Evolutionary conservation across 2,797 vertebrate species (phyloP), one percentile per base, ranked within the genome.

Genomic region (Scolopax bukidnonensis): DNA sequence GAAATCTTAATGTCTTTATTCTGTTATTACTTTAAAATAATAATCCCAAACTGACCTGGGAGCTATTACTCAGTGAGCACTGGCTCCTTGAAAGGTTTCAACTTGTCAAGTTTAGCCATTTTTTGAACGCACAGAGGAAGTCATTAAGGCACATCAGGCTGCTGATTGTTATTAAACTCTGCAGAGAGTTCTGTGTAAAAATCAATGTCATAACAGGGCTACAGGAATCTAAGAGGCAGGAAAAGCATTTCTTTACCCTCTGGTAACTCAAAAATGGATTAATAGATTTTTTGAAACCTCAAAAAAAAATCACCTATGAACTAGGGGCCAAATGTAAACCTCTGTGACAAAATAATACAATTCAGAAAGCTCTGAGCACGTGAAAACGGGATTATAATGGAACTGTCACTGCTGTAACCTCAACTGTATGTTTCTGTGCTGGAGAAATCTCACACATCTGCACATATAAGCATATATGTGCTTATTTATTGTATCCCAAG

Each of bases 161-260:
- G 88, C 91, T 92, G 95, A 96, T 96, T 96, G 91, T 93, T 96
- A 75, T 96, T 96, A 96, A 96, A 95, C 78, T 94, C 95, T 94
- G 70, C 60, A 43, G 95, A 96, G 91, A 80, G 67, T 89, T 94
- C 91, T 89, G 74, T 90, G 90, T 90, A 93, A 96, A 97, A 96
- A 93, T 96, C 95, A 94, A 95, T 95, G 77, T 82, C 45, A 51
- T 87, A 95, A 85, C 86, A 95, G 75, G 81, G 33, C 88, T 96
- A 90, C 81, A 94, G 45, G 90, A 94, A 85, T 51, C 75, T 69
- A 47, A 85, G 61, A 84, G 84, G 45, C 30, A 77, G 81, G 64
- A 85, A 95, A 92, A 91, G 75, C 71, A 38, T 92, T 95, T 94
- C 54, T 95, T 96, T 93, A 92, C 91, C 88, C 75, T 71, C 91